Evolutionary conservation across 2,113 vertebrate genomes (phyloP), one percentile per base, ranked within the genome.

Genomic region (Silurus meridionalis): DNA sequence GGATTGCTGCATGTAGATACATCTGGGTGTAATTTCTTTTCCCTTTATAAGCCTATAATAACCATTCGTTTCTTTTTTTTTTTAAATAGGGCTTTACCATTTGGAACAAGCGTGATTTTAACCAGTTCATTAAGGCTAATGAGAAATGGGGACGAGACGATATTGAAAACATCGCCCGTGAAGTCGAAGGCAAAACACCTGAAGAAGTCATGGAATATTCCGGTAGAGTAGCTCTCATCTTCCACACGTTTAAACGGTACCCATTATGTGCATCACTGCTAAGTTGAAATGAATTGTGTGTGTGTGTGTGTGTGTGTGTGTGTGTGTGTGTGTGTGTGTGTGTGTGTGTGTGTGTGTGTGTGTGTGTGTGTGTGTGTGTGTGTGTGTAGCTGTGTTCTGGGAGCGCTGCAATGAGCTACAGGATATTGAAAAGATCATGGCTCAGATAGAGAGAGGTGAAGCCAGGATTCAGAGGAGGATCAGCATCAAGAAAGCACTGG

Each of bases 81-180:
- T 48, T 74, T 5, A 1, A 66, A 84, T 90, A 99, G 98, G 98
- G 98, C 86, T 99, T 99, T 91, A 99, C 98, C 55, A 99, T 97
- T 91, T 99, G 98, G 98, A 99, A 98, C 93, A 99, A 99, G 90
- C 96, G 98, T 84, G 98, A 99, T 93, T 99, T 99, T 91, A 99
- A 99, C 92, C 98, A 99, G 92, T 99, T 99, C 94, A 99, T 99
- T 89, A 99, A 99, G 94, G 98, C 98, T 50, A 99, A 99, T 84
- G 98, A 99, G 91, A 99, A 99, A 91, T 99, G 98, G 98, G 97
- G 98, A 81, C 93, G 98, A 91, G 98, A 99, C 90, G 98, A 99
- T 90, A 99, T 99, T 83, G 98, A 99, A 93, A 99, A 99, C 91
- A 99, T 99, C 88, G 98, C 98, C 82, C 95, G 97, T 87, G 97